These are phyloP conservation scores for Anthoptus insignis DNA, from an alignment of 2,888 invertebrate species.

Conservation along the genomic window DNA sequence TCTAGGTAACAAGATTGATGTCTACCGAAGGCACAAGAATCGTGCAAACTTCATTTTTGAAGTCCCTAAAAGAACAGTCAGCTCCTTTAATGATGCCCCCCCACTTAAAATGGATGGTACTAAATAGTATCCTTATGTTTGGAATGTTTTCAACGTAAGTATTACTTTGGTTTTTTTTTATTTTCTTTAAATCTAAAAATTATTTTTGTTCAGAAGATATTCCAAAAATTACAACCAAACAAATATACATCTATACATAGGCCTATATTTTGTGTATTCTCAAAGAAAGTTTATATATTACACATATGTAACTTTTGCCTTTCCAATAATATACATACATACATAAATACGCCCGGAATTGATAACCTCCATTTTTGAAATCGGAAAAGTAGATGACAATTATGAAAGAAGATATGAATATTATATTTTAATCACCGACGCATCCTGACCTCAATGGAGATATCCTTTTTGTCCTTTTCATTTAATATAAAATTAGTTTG, in stretches of 20 bases:
- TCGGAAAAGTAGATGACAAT: too few species aligned
- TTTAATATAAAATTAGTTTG: not conserved
- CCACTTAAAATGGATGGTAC: constrained; percentile 80
- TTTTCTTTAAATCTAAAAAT: too few species aligned
- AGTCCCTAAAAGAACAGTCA: constrained; percentile 83
- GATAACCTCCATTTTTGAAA: too few species aligned
- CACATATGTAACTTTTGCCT: too few species aligned
- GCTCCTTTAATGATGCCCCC: constrained; percentile 84
- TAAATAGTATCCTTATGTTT: constrained; percentile 87
- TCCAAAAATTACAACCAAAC: too few species aligned
- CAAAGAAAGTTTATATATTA: too few species aligned
- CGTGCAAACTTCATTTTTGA: constrained; percentile 61
- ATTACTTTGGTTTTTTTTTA: not conserved
- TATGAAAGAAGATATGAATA: constrained; percentile 9
- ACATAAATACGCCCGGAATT: too few species aligned
- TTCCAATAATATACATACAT: too few species aligned
- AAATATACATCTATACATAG: too few species aligned
- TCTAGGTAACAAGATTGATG: constrained; percentile 66
- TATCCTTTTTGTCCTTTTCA: constrained; percentile 13
- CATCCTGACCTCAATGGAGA: constrained; percentile 16
- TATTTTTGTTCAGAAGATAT: too few species aligned
- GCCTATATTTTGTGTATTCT: too few species aligned
- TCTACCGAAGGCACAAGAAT: constrained; percentile 51
- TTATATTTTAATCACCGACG: constrained; percentile 12
- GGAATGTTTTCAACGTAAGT: constrained; percentile 89